phyloP scores from a whole-genome alignment of 2,113 vertebrate species.

The Hystrix cristata region DNA sequence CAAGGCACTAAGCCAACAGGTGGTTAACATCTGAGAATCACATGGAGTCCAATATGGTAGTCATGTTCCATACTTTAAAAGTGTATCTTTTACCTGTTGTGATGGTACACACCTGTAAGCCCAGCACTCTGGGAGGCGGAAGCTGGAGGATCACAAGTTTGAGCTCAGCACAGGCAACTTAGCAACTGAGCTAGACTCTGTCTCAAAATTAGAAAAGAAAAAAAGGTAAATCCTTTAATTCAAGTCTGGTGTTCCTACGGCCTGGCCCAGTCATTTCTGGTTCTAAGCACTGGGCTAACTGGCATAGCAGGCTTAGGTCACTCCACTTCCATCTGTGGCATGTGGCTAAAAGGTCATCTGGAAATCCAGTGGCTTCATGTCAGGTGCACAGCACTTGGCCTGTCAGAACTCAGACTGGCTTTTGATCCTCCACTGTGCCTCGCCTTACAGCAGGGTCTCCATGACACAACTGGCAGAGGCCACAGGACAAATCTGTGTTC shows the following conservation, averaged over 20 bases:
- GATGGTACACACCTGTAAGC: neutral
- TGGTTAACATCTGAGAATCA: neutral
- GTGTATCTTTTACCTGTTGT: neutral
- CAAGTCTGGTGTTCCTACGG: neutral
- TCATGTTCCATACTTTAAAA: neutral
- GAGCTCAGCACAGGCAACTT: neutral
- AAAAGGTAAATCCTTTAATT: constrained; percentile 30
- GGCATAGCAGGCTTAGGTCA: neutral
- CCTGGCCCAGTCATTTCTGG: neutral
- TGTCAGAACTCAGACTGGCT: neutral
- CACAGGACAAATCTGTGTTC: neutral
- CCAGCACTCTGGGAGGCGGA: neutral
- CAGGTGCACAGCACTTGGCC: neutral
- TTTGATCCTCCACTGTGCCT: constrained; percentile 6
- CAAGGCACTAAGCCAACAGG: neutral
- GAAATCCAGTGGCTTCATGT: neutral
- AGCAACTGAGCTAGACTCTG: neutral
- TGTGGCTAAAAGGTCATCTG: neutral
- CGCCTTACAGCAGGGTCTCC: neutral
- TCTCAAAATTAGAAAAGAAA: neutral
- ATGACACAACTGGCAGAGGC: neutral
- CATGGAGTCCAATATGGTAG: neutral
- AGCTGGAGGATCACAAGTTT: neutral
- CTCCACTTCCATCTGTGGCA: neutral
- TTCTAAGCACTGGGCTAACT: neutral